Percentiles rank a stretch among this genome's conserved stretches.
Evolutionary conservation across 1,140 invertebrate genomes (phyloP).

Genomic region (Heliconius hewitsoni): DNA sequence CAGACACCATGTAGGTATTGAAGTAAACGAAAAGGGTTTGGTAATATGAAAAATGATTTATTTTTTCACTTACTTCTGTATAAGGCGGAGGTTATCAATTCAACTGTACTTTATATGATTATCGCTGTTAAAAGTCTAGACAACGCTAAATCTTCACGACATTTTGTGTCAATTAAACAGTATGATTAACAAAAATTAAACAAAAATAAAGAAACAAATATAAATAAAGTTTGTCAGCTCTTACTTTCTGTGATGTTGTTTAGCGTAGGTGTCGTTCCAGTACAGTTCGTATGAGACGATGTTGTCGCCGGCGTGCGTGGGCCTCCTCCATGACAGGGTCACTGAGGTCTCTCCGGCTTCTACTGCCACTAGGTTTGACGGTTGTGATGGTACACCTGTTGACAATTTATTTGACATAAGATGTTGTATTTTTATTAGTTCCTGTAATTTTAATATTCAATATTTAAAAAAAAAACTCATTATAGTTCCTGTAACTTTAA

Average conservation of each 20-base stretch:
- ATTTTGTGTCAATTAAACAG: not conserved
- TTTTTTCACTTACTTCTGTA: too few relatives aligned
- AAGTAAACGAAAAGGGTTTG: too few relatives aligned
- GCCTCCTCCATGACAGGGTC: slow-evolving; percentile 93
- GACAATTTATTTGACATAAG: not conserved
- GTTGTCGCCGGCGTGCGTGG: slow-evolving; percentile 93
- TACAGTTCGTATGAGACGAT: slow-evolving; percentile 97
- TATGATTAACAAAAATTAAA: not conserved
- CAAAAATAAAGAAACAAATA: not conserved
- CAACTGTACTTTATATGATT: too few relatives aligned
- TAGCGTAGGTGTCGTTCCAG: slow-evolving; percentile 97
- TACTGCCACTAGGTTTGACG: slow-evolving; percentile 91
- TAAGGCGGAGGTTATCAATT: too few relatives aligned
- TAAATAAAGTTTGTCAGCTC: slow-evolving; percentile 19
- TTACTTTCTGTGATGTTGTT: slow-evolving; percentile 87
- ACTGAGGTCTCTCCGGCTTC: slow-evolving; percentile 92
- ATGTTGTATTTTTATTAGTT: not conserved
- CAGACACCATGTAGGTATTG: too few relatives aligned
- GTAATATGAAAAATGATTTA: too few relatives aligned
- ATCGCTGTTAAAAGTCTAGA: not conserved
- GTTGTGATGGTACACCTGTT: slow-evolving; percentile 94
- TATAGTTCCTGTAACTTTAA: too few relatives aligned
- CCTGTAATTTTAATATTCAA: too few relatives aligned
- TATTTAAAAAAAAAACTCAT: too few relatives aligned
- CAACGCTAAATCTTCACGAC: not conserved